Base-by-base conservation (phyloP, 2,797 vertebrate species). In the Rhabdophis nuchalis region DNA sequence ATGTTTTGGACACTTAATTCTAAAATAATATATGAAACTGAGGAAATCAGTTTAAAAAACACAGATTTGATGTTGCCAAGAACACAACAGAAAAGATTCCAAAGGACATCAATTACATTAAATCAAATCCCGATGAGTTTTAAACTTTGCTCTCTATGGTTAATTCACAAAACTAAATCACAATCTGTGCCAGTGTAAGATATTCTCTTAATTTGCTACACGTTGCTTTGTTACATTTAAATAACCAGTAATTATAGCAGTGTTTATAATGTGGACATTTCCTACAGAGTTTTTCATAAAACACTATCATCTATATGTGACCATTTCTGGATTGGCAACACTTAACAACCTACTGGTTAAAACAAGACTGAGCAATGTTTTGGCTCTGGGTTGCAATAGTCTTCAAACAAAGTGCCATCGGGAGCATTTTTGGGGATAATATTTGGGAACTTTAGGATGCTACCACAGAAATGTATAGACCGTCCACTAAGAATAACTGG, bases 21-120 rank as follows among this genome's bases (percentile, higher is more conserved):
- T 60, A 92, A 92, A 93, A 94, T 91, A 64, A 58, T 93, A 41
- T 90, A 87, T 92, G 94, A 46, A 94, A 90, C 82, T 60, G 13
- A 87, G 89, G 90, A 96, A 95, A 95, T 94, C 93, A 95, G 93
- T 95, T 72, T 95, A 95, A 95, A 92, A 82, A 93, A 96, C 86
- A 89, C 58, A 93, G 61, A 25, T 82, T 58, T 82, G 61, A 92
- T 92, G 89, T 10, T 88, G 94, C 94, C 93, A 93, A 95, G 88
- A 94, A 89, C 93, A 95, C 94, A 95, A 92, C 56, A 87, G 82
- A 88, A 91, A 93, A 89, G 86, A 46, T 52, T 92, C 32, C 77
- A 90, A 93, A 95, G 92, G 88, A 93, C 29, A 1, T 0, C 29
- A 92, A 2, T 86, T 90, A 91, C 68, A 93, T 92, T 89, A 52